These are phyloP conservation scores for Rhingia rostrata DNA, from an alignment of 2,888 invertebrate species.

Conservation along the genomic window DNA sequence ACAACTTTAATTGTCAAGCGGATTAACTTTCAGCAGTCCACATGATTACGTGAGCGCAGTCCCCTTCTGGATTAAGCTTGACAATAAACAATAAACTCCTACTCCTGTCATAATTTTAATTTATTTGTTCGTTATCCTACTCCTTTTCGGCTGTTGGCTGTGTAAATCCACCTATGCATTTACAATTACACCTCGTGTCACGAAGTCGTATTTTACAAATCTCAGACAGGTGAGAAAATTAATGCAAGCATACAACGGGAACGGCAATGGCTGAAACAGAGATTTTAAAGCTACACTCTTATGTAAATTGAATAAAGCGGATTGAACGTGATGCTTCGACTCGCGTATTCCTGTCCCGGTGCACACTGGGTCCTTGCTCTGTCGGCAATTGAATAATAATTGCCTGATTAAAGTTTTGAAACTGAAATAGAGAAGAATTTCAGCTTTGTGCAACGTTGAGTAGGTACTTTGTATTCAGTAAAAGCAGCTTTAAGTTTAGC, in stretches of 20 bases:
- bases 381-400: slow-evolving; percentile 64
- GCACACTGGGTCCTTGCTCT: neutral
- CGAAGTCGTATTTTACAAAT: neutral
- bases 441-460: neutral
- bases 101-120: slow-evolving; percentile 3
- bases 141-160: neutral
- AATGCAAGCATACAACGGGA: neutral
- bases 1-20: slow-evolving; percentile 3
- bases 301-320: neutral
- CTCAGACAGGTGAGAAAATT: slow-evolving; percentile 33
- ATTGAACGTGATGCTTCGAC: slow-evolving; percentile 3
- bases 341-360: neutral
- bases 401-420: slow-evolving; percentile 46
- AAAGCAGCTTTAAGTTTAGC: neutral
- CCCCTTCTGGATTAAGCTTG: neutral
- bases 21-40: slow-evolving; percentile 31
- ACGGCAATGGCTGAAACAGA: neutral
- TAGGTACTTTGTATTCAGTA: slow-evolving; percentile 14
- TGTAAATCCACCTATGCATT: slow-evolving; percentile 9
- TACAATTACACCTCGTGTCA: neutral
- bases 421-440: neutral
- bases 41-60: neutral
- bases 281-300: slow-evolving; percentile 2
- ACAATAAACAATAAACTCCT: neutral
- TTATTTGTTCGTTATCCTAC: neutral